Conservation (phyloP, 2,888 invertebrate genomes). For the Pheosia tremula region DNA sequence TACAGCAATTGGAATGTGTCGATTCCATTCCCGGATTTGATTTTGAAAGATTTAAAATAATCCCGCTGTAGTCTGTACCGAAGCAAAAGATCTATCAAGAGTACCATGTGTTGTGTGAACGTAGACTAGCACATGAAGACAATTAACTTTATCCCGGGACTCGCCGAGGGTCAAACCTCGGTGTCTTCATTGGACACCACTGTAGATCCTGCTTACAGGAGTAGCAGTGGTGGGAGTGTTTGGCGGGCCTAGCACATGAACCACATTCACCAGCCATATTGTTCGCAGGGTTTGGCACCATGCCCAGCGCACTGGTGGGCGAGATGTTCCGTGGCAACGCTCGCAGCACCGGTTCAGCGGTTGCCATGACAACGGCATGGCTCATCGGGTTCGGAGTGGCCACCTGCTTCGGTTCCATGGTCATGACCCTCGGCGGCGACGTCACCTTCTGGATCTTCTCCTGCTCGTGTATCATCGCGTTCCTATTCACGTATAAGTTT, state of each 20-base stretch:
- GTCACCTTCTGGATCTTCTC: constrained; percentile 53
- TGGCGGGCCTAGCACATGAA: not conserved
- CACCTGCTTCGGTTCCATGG: constrained; percentile 46
- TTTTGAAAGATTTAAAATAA: too few species aligned
- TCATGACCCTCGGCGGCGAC: constrained; percentile 45
- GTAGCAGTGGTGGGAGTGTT: too few species aligned
- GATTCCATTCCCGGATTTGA: too few species aligned
- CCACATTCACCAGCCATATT: not conserved
- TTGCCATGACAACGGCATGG: constrained; percentile 55
- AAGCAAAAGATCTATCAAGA: too few species aligned
- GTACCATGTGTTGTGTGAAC: too few species aligned
- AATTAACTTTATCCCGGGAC: too few species aligned
- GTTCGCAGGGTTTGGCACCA: constrained; percentile 51
- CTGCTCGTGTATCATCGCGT: constrained; percentile 42
- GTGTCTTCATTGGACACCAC: too few species aligned
- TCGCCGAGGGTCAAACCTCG: too few species aligned
- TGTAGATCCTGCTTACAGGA: too few species aligned
- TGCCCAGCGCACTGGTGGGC: constrained; percentile 50
- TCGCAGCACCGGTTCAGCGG: constrained; percentile 49
- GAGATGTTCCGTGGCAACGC: constrained; percentile 55
- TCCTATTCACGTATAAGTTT: constrained; percentile 46
- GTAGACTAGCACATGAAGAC: not conserved
- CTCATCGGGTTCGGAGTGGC: constrained; percentile 53
- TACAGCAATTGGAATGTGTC: too few species aligned
- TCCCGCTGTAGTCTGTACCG: too few species aligned